Percentiles rank a stretch among this genome's conserved stretches.
phyloP scores from a whole-genome alignment of 2,113 vertebrate species.

The Xerus inauris region DNA sequence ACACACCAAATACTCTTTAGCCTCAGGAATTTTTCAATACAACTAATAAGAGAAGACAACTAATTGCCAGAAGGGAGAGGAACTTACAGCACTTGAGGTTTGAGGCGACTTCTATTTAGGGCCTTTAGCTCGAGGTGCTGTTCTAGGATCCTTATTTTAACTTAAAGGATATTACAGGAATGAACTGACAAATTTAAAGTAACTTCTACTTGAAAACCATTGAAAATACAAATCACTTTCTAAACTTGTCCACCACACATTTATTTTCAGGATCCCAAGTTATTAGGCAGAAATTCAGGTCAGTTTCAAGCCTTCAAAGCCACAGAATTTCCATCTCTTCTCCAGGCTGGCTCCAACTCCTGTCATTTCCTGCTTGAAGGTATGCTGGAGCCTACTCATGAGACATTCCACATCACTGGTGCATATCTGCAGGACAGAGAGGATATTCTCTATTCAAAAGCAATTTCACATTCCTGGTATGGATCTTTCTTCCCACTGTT shows the following conservation, averaged over 20 bases:
- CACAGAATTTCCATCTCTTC: constrained; percentile 98
- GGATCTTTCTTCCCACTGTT: background rate
- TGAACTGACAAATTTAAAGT: constrained; percentile 58
- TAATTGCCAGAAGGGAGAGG: constrained; percentile 59
- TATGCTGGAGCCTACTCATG: constrained; percentile 93
- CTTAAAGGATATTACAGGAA: constrained; percentile 47
- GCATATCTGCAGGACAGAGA: constrained; percentile 89
- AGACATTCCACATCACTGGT: constrained; percentile 94
- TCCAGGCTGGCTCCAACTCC: constrained; percentile 97
- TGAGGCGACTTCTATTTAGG: constrained; percentile 66
- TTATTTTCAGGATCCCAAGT: background rate
- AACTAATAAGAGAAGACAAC: constrained; percentile 69
- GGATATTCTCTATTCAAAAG: constrained; percentile 30
- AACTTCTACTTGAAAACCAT: constrained; percentile 35
- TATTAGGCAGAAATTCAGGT: constrained; percentile 84
- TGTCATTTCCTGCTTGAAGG: constrained; percentile 95
- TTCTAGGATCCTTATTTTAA: constrained; percentile 77
- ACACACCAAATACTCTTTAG: constrained; percentile 69
- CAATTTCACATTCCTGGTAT: background rate
- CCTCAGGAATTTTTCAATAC: constrained; percentile 67
- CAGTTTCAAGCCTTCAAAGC: constrained; percentile 95
- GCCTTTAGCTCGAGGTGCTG: constrained; percentile 73
- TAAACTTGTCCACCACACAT: constrained; percentile 49
- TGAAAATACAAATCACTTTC: constrained; percentile 57
- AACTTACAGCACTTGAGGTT: constrained; percentile 75